A percentile compares a stretch with the other conserved stretches of the same genome.
Evolutionary conservation across 2,888 invertebrate genomes (phyloP).

Genomic region (Clanis bilineata): DNA sequence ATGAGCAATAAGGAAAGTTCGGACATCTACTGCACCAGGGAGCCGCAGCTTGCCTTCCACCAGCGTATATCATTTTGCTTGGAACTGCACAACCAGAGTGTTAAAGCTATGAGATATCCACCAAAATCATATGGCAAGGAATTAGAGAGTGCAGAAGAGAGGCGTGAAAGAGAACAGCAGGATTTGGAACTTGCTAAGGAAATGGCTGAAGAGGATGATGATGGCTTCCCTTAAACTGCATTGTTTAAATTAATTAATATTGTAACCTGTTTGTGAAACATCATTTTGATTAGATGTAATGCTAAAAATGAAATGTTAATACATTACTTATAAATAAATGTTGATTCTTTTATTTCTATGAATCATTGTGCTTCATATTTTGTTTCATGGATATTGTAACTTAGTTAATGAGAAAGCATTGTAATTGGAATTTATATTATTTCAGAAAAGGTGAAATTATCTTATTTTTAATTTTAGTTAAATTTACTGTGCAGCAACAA

Average conservation of each 20-base stretch:
- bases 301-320: slow-evolving; percentile 19
- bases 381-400: no score
- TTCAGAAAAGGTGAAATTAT: no score
- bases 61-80: slow-evolving; percentile 98
- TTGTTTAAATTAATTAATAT: slow-evolving; percentile 23
- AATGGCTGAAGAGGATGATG: slow-evolving; percentile 99
- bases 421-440: no score
- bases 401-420: no score
- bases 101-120: slow-evolving; percentile 99
- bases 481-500: no score
- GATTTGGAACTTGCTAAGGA: slow-evolving; percentile 99
- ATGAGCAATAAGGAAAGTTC: slow-evolving; percentile 99
- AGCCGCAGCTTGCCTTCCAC: slow-evolving; percentile 97
- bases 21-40: slow-evolving; percentile 97
- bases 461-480: no score
- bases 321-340: background rate
- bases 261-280: slow-evolving; percentile 19
- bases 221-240: slow-evolving; percentile 85
- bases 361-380: no score
- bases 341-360: background rate
- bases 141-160: slow-evolving; percentile 97
- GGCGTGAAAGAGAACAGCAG: slow-evolving; percentile 97
- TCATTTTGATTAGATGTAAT: slow-evolving; percentile 33
- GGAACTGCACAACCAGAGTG: slow-evolving; percentile 99
- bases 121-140: slow-evolving; percentile 99